Evolutionary conservation across 2,113 vertebrate genomes (phyloP).

Genomic region (Trochalopteron elliotii): DNA sequence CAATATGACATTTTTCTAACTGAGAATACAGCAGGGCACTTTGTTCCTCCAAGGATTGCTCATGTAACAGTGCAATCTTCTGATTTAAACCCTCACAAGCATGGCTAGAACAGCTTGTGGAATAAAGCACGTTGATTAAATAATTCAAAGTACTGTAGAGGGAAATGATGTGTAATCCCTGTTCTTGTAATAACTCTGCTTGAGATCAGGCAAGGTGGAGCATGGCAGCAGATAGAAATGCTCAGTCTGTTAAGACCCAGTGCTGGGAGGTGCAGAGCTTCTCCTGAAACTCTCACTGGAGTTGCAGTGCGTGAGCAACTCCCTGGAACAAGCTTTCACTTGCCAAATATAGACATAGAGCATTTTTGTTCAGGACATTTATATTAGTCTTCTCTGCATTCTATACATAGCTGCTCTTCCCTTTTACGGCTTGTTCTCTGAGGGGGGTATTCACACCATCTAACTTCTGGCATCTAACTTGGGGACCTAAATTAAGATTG

Average conservation of each 20-base stretch:
- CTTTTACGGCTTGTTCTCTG: not conserved
- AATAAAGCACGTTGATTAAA: slow-evolving; percentile 22
- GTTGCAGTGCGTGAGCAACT: not conserved
- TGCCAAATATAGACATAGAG: not conserved
- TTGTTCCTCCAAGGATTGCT: slow-evolving; percentile 6
- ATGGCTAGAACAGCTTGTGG: not conserved
- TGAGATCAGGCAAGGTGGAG: not conserved
- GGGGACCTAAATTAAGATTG: not conserved
- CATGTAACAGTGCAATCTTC: not conserved
- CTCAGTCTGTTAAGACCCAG: not conserved
- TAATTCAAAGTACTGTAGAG: slow-evolving; percentile 4
- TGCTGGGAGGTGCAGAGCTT: not conserved
- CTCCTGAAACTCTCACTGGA: not conserved
- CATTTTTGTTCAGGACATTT: not conserved
- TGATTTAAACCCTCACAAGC: slow-evolving; percentile 17
- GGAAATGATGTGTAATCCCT: slow-evolving; percentile 15
- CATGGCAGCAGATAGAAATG: not conserved
- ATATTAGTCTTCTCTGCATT: not conserved
- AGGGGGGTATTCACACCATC: not conserved
- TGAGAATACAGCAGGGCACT: not conserved
- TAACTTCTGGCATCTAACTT: not conserved
- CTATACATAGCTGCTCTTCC: not conserved
- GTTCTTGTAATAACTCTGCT: not conserved
- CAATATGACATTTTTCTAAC: slow-evolving; percentile 18
- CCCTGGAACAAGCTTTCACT: not conserved